Evolutionary conservation across 2,888 invertebrate species (phyloP).

Genomic region (Lasioglossum lativentre): DNA sequence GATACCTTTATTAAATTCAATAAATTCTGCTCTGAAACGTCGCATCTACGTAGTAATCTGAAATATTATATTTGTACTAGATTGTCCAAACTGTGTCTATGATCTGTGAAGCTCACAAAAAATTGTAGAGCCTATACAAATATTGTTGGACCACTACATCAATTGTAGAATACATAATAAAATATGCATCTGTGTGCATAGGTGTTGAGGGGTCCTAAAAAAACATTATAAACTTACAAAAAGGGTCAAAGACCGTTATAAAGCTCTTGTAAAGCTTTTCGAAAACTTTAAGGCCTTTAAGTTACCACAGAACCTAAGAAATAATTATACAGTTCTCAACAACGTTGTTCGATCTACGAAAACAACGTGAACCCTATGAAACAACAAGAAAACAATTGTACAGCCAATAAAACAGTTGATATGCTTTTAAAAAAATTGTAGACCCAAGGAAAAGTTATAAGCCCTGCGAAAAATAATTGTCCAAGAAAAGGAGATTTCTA

Average conservation of each 20-base stretch:
- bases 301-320: background rate
- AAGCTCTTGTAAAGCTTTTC: background rate
- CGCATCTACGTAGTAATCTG: background rate
- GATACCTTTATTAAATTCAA: background rate
- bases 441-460: background rate
- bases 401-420: background rate
- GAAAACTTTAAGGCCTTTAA: background rate
- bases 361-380: background rate
- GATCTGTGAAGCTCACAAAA: background rate
- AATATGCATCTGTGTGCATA: too few species aligned
- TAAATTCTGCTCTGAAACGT: background rate
- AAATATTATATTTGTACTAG: background rate
- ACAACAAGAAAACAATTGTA: background rate
- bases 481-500: background rate
- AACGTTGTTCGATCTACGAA: background rate
- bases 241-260: background rate
- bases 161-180: background rate
- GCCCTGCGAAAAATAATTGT: background rate
- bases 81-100: background rate
- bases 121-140: background rate
- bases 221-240: background rate
- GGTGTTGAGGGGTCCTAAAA: background rate
- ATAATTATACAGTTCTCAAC: background rate
- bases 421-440: background rate
- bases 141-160: background rate